These are phyloP conservation scores for Luffia ferchaultella DNA, from an alignment of 2,888 invertebrate genomes.

Conservation along the genomic window DNA sequence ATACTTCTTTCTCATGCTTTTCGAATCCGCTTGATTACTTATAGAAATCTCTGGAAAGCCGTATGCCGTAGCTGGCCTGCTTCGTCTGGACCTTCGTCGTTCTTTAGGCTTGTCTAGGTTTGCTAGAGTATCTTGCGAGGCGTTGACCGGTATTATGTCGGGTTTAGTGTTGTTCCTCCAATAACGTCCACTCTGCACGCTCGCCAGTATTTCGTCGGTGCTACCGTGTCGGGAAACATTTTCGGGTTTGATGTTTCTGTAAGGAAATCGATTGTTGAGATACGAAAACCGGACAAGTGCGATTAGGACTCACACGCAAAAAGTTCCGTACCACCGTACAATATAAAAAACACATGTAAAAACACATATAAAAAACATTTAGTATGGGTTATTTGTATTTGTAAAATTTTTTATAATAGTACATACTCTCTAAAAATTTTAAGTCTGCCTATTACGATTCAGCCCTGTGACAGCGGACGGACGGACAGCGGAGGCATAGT, in stretches of 20 bases:
- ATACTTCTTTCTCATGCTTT: conserved; percentile 29
- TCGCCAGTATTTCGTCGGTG: conserved; percentile 46
- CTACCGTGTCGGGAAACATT: conserved; percentile 29
- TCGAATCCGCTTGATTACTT: conserved; percentile 41
- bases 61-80: conserved; percentile 36
- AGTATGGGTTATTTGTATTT: no score
- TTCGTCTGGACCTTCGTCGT: conserved; percentile 33
- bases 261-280: no score
- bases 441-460: no score
- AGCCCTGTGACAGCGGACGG: no score
- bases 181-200: conserved; percentile 44
- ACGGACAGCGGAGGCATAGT: no score
- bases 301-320: no score
- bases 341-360: no score
- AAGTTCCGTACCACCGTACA: no score
- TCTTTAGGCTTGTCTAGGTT: conserved; percentile 17
- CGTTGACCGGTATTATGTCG: conserved; percentile 41
- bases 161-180: conserved; percentile 51
- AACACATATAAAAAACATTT: no score
- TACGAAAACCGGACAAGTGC: no score
- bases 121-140: conserved; percentile 26
- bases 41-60: conserved; percentile 55
- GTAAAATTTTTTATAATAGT: no score
- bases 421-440: no score
- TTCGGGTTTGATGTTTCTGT: neutral